Base-by-base conservation (phyloP, 2,113 vertebrate genomes). In the Zapornia atra region DNA sequence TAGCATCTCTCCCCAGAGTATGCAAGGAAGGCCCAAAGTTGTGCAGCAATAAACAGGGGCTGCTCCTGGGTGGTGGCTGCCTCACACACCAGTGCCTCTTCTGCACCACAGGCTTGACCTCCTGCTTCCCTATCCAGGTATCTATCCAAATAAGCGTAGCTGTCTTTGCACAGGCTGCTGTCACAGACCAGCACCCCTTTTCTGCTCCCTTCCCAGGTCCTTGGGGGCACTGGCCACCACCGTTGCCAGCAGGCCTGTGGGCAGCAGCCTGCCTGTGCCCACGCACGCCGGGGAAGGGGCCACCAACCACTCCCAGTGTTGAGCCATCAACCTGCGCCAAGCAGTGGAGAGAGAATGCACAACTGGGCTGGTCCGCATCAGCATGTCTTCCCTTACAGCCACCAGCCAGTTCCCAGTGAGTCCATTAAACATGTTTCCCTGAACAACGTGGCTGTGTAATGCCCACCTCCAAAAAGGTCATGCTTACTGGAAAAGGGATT, bases 161-260 rank as follows among this genome's bases (percentile, higher is more conserved):
- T 53, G 13, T 57, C 51, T 46, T 61, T 50, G 75, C n/a, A 34
- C 2, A 2, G 73, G 54, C 28, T 25, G 9, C 53, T 65, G 12
- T 40, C 1, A 3, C 60, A 53, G 46, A 57, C 8, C 56, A 63
- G 17, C 51, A 57, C 0, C 1, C 25, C 33, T 53, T 26, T 84
- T 34, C 34, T 2, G 0, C 20, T 82, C 22, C 36, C 6, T 18
- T 75, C 51, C 29, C 28, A 24, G 18, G 33, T 20, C 20, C 17
- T 6, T 15, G 54, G 28, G 17, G 21, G 25, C 28, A 11, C 31
- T 0, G 5, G 3, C 18, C 2, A 0, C n/a, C 50, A 65, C 12
- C 2, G 4, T 44, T 44, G 50, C 12, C 4, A 2, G 44, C 60
- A 2, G 3, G 57, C 31, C 60, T 77, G n/a, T 0, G 0, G 31